Base-by-base conservation (phyloP, 2,888 invertebrate species). In the Actias luna region DNA sequence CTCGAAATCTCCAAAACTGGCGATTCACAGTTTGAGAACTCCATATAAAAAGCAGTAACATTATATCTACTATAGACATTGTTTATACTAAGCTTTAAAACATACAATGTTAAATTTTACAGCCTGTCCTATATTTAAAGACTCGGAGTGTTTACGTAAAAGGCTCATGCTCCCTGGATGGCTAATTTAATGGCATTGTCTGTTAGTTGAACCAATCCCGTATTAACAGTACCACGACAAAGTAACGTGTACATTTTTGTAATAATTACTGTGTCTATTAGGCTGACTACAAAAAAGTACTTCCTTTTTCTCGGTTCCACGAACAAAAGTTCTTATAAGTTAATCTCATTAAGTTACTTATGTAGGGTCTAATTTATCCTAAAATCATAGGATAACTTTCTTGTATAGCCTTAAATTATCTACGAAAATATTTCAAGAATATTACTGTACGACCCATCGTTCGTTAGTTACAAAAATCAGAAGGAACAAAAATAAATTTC, bases 91-190 rank as follows among this genome's bases (percentile, higher is more conserved):
- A 25, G 12, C 12, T 50, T 22, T 50, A 50, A 50, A 50, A 50
- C 46, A 22, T 25, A 29, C 55, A 7, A 8, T 5, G 10, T 57
- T 33, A 59, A 55, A 27, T 42, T 36, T 31, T 33, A 62, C 35
- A 31, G 27, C 33, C 29, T n/a, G 5, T 25, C 18, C 18, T 58
- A 29, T 58, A 29, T 58, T 58, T 35, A 35, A 36, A 58, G 35
- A 35, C 35, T 52, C 52, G 31, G 18, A 29, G 39, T 55, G 55
- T 55, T 55, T 55, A 55, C 55, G 29, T 55, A 55, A 55, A 55
- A 55, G 55, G 55, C 55, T 55, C n/a, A 18, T 55, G 29, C 55
- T 29, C 55, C 46, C 29, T 52, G 25, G n/a, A 52, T 60, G n/a
- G 29, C 14, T 55, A 1, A 1, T 7, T 55, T 55, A n/a, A 55